Base-by-base conservation (phyloP, 2,888 invertebrate species). In the Encarsia formosa region DNA sequence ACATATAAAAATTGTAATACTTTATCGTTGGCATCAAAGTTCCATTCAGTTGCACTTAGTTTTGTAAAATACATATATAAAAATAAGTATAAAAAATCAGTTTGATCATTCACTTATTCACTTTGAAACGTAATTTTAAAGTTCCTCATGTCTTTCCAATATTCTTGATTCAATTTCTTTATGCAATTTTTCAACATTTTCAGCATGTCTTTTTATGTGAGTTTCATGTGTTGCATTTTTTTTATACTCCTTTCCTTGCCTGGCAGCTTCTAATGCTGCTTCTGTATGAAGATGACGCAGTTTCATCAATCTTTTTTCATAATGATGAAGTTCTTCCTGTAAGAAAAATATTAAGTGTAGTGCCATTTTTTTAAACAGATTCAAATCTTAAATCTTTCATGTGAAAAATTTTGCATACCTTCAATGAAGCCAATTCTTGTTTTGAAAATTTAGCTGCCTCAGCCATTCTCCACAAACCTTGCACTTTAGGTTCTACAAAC, bases 401-500 rank as follows among this genome's bases (percentile, higher is more conserved):
- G 20, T n/a, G 4, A 16, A 38, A 43, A 34, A 31, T 11, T 37
- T 39, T 29, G n/a, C 38, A 63, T 75, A 86, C 88, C 78, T 87
- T 87, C 39, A 96, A 77, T 0, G 92, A 92, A 50, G 84, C 83
- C 11, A 95, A 77, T 74, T 95, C 94, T 54, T 87, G 85, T 1
- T 82, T 78, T 19, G 86, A 82, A 73, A 96, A 95, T 70, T 91
- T 87, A 11, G 85, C 83, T 46, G 86, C 81, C 16, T 85, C 70
- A 3, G 94, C 95, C 51, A 89, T 77, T 61, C 82, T 83, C 95
- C 95, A 96, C 24, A 96, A 75, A 1, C 87, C 87, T 71, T 91
- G 88, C 1, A 95, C 94, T 76, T 91, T 89, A 0, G 91, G 90
- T 67, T 96, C 95, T 37, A 90, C 81, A 69, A 96, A 96, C 67